Conservation (phyloP, 2,797 vertebrate species). For the Myripristis murdjan region DNA sequence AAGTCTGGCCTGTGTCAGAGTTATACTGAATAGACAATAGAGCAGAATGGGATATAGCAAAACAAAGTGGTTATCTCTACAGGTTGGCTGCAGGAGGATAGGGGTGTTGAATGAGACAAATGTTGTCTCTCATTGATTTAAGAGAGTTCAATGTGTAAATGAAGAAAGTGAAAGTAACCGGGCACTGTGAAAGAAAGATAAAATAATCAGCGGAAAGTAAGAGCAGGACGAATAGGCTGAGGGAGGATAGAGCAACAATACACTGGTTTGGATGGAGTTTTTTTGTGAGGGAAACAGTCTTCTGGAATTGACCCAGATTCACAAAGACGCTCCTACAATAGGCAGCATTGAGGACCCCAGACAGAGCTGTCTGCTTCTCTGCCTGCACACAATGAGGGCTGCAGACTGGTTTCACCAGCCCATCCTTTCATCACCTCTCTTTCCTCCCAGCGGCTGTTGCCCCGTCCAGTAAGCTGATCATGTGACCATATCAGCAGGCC, state of each 20-base stretch:
- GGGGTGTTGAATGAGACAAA: neutral
- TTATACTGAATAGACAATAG: slow-evolving; percentile 15
- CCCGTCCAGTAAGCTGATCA: slow-evolving; percentile 47
- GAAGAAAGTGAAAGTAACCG: slow-evolving; percentile 30
- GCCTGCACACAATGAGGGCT: slow-evolving; percentile 44
- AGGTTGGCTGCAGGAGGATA: neutral
- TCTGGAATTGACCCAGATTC: slow-evolving; percentile 73
- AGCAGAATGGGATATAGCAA: slow-evolving; percentile 27
- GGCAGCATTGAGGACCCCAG: slow-evolving; percentile 39
- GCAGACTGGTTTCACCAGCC: slow-evolving; percentile 35
- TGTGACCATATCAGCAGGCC: slow-evolving; percentile 62
- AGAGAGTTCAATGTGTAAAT: slow-evolving; percentile 38
- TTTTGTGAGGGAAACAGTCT: slow-evolving; percentile 28
- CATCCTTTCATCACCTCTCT: slow-evolving; percentile 47
- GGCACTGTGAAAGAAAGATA: slow-evolving; percentile 7
- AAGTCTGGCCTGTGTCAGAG: slow-evolving; percentile 49
- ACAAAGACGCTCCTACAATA: slow-evolving; percentile 47
- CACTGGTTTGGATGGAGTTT: slow-evolving; percentile 29
- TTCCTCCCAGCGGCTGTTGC: slow-evolving; percentile 44
- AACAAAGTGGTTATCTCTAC: neutral
- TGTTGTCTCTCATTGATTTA: neutral
- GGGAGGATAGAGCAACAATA: neutral
- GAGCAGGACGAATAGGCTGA: slow-evolving; percentile 9
- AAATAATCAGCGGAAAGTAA: slow-evolving; percentile 6
- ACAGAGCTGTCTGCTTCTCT: slow-evolving; percentile 47